These are phyloP conservation scores for Chloroclysta siterata DNA, from an alignment of 2,888 invertebrate species.

Conservation along the genomic window DNA sequence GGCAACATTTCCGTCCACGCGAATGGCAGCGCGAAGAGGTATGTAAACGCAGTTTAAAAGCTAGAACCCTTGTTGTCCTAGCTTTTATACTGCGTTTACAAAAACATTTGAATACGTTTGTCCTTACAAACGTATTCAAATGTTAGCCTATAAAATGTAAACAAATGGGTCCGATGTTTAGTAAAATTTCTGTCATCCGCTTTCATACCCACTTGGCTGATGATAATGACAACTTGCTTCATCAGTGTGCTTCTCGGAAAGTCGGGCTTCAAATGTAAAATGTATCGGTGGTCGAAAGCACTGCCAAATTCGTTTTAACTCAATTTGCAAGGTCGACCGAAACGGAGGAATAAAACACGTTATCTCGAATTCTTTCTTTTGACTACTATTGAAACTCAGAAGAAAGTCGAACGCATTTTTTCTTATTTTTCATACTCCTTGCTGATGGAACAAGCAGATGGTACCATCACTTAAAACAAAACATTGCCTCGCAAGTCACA, in stretches of 20 bases:
- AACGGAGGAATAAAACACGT: conserved; percentile 42
- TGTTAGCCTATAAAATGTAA: too few relatives aligned
- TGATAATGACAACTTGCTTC: neutral
- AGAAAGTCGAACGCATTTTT: neutral
- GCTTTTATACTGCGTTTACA: too few relatives aligned
- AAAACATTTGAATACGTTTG: too few relatives aligned
- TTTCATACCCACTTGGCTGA: neutral
- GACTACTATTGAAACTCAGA: conserved; percentile 30
- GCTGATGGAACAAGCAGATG: too few relatives aligned
- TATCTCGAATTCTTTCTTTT: conserved; percentile 22
- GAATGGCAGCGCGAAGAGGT: too few relatives aligned
- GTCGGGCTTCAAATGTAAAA: conserved; percentile 2
- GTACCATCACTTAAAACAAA: too few relatives aligned
- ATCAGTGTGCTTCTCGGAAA: neutral
- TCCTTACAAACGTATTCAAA: too few relatives aligned
- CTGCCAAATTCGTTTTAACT: conserved; percentile 46
- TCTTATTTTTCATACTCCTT: too few relatives aligned
- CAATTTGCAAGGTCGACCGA: conserved; percentile 56
- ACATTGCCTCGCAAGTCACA: too few relatives aligned
- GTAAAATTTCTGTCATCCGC: neutral
- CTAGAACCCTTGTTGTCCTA: too few relatives aligned
- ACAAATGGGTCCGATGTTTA: neutral
- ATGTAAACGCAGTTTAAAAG: too few relatives aligned
- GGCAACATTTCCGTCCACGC: too few relatives aligned
- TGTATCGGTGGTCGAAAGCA: conserved; percentile 21